phyloP scores from a whole-genome alignment of 2,888 invertebrate genomes.

The Cantharis flavilabris region DNA sequence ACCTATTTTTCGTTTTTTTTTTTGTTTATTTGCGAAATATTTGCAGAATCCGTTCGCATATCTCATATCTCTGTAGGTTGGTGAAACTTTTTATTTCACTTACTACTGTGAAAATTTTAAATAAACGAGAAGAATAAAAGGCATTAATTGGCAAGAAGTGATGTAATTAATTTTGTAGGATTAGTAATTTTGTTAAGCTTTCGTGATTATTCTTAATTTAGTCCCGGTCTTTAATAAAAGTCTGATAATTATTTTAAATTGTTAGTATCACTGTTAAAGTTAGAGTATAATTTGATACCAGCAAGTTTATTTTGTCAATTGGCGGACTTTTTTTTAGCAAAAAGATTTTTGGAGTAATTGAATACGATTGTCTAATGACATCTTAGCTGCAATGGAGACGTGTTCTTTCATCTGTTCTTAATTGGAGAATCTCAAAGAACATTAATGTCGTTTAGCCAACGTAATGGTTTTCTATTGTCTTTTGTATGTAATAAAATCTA shows the following conservation, averaged over 20 bases:
- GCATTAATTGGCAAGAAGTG: not conserved
- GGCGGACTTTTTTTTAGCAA: not conserved
- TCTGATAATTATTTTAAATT: not conserved
- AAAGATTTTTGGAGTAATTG: not conserved
- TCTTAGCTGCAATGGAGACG: not conserved
- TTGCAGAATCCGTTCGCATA: too few species aligned
- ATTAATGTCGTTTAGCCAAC: not conserved
- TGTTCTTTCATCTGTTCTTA: slow-evolving; percentile 5
- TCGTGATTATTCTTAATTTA: not conserved
- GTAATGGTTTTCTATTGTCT: not conserved
- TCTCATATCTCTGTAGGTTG: not conserved
- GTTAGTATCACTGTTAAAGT: not conserved
- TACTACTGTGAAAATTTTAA: not conserved
- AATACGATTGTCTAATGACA: not conserved
- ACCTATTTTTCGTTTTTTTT: too few species aligned
- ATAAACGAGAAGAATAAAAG: not conserved
- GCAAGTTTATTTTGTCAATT: not conserved
- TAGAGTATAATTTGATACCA: not conserved
- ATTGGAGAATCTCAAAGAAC: slow-evolving; percentile 3
- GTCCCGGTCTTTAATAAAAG: not conserved
- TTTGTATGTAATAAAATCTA: slow-evolving; percentile 1
- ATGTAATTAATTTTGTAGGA: not conserved
- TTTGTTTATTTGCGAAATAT: too few species aligned
- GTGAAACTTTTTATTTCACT: not conserved
- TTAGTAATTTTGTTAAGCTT: not conserved